phyloP scores from a whole-genome alignment of 64 coral and sea anemone genomes.

The Pachyseris speciosa region DNA sequence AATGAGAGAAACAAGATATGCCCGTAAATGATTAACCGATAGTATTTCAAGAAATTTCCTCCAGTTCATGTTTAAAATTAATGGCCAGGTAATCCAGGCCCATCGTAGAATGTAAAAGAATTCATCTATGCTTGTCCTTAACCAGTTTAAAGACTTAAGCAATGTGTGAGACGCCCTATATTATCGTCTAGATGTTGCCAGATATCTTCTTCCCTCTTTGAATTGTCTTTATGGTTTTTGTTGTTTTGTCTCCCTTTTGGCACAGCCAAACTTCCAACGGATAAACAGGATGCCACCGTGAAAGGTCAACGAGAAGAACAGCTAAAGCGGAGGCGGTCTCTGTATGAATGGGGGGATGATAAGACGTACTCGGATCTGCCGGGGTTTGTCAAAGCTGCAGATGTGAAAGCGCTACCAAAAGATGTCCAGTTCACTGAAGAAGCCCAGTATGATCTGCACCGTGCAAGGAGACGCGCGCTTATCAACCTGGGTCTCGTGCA shows the following conservation, averaged over 20 bases:
- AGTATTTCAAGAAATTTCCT: no score
- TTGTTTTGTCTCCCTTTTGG: not conserved
- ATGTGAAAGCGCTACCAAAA: slow-evolving; percentile 57
- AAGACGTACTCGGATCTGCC: slow-evolving; percentile 52
- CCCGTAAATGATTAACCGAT: no score
- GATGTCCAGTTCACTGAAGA: slow-evolving; percentile 78
- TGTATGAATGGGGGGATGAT: slow-evolving; percentile 73
- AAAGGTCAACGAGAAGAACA: slow-evolving; percentile 64
- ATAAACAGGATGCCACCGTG: slow-evolving; percentile 61
- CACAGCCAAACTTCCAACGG: slow-evolving; percentile 51
- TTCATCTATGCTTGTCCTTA: no score
- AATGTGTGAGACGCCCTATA: no score
- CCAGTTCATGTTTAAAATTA: no score
- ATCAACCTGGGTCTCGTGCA: slow-evolving; percentile 70
- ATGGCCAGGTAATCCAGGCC: no score
- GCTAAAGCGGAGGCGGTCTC: slow-evolving; percentile 33
- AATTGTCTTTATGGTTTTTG: no score
- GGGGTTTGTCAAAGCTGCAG: slow-evolving; percentile 56
- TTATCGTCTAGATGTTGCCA: no score
- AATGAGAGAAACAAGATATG: no score
- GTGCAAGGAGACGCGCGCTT: slow-evolving; percentile 47
- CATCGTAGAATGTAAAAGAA: no score
- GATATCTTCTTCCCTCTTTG: no score
- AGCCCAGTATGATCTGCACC: slow-evolving; percentile 52
- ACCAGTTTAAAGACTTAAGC: no score